These are phyloP conservation scores for Rhynchophorus ferrugineus DNA, from an alignment of 1,140 invertebrate genomes.

Conservation along the genomic window DNA sequence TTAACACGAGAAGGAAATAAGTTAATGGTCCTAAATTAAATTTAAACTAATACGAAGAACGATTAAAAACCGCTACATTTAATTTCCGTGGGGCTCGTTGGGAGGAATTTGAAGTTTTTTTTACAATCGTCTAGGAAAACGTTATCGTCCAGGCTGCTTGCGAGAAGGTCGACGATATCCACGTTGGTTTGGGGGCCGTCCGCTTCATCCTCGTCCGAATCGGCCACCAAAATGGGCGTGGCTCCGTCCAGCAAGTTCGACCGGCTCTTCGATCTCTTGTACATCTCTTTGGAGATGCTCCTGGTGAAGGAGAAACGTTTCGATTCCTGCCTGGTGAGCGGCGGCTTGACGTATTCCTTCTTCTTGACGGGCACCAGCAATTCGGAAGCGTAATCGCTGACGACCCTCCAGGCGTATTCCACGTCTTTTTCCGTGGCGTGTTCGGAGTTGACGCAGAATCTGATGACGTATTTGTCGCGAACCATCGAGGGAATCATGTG, in stretches of 20 bases:
- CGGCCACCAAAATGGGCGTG: constrained; percentile 56
- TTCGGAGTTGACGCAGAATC: constrained; percentile 79
- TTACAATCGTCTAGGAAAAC: constrained; percentile 25
- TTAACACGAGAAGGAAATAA: too few relatives aligned
- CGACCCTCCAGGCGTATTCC: constrained; percentile 66
- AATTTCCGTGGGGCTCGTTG: constrained; percentile 20
- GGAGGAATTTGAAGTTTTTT: constrained; percentile 20
- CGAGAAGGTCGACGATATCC: constrained; percentile 25
- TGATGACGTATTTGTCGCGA: constrained; percentile 68
- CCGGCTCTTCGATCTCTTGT: constrained; percentile 50
- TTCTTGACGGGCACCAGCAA: constrained; percentile 45
- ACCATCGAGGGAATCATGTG: constrained; percentile 85
- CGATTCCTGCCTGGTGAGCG: constrained; percentile 48
- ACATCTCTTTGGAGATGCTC: constrained; percentile 56
- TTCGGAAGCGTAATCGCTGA: constrained; percentile 60
- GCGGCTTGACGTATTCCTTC: constrained; percentile 41
- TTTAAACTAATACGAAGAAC: too few relatives aligned
- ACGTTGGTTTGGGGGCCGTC: constrained; percentile 24
- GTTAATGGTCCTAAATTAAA: too few relatives aligned
- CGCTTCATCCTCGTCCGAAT: constrained; percentile 39
- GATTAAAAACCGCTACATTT: constrained; percentile 24
- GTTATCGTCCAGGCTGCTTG: constrained; percentile 24
- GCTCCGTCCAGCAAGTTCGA: constrained; percentile 58
- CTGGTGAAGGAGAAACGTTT: constrained; percentile 60
- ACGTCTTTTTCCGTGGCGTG: constrained; percentile 71